phyloP scores from a whole-genome alignment of 2,113 vertebrate genomes.

The Hucho hucho region DNA sequence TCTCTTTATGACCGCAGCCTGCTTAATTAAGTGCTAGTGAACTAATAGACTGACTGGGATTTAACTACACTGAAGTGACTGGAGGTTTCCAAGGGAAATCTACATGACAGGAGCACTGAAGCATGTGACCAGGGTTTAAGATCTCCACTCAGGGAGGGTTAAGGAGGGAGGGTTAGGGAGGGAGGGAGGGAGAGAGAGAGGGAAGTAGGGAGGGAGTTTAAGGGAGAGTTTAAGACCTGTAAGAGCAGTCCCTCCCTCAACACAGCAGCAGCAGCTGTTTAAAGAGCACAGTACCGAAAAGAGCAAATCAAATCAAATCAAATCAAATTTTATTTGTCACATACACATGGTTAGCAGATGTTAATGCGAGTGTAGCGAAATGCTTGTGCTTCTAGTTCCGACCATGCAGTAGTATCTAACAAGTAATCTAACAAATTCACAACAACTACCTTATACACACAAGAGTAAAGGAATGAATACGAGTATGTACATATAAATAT shows the following conservation, averaged over 20 bases:
- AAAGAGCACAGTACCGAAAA: conserved; percentile 24
- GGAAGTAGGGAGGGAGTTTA: conserved; percentile 8
- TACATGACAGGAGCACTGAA: conserved; percentile 36
- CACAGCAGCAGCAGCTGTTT: conserved; percentile 22
- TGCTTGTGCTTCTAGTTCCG: too few relatives aligned
- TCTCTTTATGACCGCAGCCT: conserved; percentile 41
- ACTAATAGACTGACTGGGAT: conserved; percentile 16
- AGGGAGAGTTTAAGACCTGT: conserved; percentile 9
- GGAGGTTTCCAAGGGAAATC: conserved; percentile 53
- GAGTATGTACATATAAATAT: too few relatives aligned
- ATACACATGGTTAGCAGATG: too few relatives aligned
- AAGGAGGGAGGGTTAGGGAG: neutral
- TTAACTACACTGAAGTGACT: neutral
- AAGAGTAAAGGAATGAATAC: too few relatives aligned
- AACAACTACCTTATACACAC: too few relatives aligned
- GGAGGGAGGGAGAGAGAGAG: neutral
- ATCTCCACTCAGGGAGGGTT: neutral
- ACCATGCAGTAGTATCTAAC: too few relatives aligned
- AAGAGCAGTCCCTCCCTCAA: neutral
- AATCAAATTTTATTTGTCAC: too few relatives aligned
- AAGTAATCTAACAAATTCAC: too few relatives aligned
- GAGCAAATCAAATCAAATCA: too few relatives aligned
- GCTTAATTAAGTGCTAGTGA: conserved; percentile 57
- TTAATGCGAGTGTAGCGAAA: too few relatives aligned
- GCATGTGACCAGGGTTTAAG: conserved; percentile 7